phyloP scores from a whole-genome alignment of 2,113 vertebrate genomes.

The Mustela lutreola region DNA sequence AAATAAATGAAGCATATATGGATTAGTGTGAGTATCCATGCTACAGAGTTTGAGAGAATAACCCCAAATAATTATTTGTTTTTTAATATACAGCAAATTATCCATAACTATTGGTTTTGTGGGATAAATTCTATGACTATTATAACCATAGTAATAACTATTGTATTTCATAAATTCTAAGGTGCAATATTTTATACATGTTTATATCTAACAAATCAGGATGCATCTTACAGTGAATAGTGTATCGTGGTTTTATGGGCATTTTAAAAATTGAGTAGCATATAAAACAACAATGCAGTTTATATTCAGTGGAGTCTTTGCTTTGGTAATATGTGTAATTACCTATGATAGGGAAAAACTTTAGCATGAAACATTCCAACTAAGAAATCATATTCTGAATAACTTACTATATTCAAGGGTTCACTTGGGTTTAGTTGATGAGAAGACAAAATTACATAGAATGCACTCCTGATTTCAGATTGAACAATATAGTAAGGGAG shows the following conservation, averaged over 20 bases:
- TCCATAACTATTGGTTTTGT: conserved; percentile 52
- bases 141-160: conserved; percentile 39
- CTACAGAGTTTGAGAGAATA: conserved; percentile 37
- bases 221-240: not conserved
- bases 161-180: conserved; percentile 34
- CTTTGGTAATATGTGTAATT: conserved; percentile 42
- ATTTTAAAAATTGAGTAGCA: not conserved
- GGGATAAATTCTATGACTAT: conserved; percentile 56
- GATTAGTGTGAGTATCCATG: conserved; percentile 29
- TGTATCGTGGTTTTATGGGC: not conserved
- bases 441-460: conserved; percentile 50
- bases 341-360: not conserved
- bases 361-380: conserved; percentile 54
- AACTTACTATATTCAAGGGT: not conserved
- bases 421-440: not conserved
- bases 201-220: conserved; percentile 50
- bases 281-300: conserved; percentile 25
- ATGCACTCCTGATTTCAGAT: conserved; percentile 30
- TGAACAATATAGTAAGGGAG: conserved; percentile 29
- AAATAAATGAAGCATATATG: conserved; percentile 61
- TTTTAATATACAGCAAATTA: conserved; percentile 67
- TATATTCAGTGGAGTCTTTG: conserved; percentile 22
- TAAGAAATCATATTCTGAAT: conserved; percentile 49
- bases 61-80: conserved; percentile 53
- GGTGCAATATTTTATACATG: not conserved